A percentile compares a stretch with the other conserved stretches of the same genome.
Conservation (phyloP, 2,888 invertebrate species). For the Eulithis prunata region DNA sequence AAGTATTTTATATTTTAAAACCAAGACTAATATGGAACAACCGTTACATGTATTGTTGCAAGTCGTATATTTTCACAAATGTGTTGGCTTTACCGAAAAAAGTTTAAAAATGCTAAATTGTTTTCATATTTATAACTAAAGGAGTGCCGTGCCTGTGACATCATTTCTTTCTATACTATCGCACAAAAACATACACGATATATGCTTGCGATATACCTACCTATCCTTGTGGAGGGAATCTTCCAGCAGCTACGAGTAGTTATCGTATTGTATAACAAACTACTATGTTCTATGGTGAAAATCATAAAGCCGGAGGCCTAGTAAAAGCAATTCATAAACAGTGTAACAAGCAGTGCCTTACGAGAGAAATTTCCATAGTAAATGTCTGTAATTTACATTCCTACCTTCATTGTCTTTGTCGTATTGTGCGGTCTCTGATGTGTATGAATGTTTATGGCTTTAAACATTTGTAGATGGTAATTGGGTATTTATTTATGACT, state of each 20-base stretch:
- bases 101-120: neutral
- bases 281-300: slow-evolving; percentile 3
- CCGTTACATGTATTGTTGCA: neutral
- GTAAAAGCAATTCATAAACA: slow-evolving; percentile 20
- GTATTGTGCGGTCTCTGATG: slow-evolving; percentile 35
- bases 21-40: neutral
- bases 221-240: no score
- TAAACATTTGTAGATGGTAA: slow-evolving; percentile 37
- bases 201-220: no score
- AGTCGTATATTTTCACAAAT: neutral
- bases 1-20: slow-evolving; percentile 10
- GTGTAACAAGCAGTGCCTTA: slow-evolving; percentile 35
- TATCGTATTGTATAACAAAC: neutral
- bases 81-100: neutral
- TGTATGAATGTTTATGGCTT: slow-evolving; percentile 36
- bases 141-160: no score
- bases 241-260: no score
- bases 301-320: slow-evolving; percentile 8
- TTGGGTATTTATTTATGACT: slow-evolving; percentile 27
- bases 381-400: slow-evolving; percentile 39
- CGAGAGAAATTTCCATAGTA: slow-evolving; percentile 37
- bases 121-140: no score
- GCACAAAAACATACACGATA: no score
- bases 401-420: slow-evolving; percentile 39
- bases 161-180: no score